These are phyloP conservation scores for Arctocebus calabarensis DNA, from an alignment of 2,797 vertebrate genomes.

Conservation along the genomic window DNA sequence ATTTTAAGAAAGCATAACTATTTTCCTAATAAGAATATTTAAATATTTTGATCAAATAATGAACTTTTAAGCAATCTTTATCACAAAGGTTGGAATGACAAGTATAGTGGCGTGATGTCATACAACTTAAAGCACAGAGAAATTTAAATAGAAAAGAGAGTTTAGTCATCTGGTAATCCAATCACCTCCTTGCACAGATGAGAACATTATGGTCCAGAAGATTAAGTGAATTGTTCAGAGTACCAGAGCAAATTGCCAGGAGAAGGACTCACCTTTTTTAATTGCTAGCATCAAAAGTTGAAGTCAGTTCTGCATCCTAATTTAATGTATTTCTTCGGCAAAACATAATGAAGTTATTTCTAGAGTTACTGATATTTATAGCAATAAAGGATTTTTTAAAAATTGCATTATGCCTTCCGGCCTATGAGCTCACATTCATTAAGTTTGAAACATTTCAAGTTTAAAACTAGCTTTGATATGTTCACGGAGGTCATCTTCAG, in stretches of 20 bases:
- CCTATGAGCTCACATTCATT: not conserved
- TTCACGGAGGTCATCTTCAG: not conserved
- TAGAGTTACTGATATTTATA: not conserved
- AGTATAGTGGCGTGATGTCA: too few relatives aligned
- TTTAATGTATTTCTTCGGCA: not conserved
- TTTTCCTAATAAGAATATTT: not conserved
- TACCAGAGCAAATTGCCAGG: too few relatives aligned
- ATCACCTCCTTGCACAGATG: too few relatives aligned
- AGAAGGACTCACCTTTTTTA: not conserved
- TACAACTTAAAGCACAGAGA: not conserved
- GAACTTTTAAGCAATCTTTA: not conserved
- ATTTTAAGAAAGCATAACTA: not conserved
- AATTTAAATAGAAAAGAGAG: not conserved
- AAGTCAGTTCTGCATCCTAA: not conserved
- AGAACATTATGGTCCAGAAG: not conserved
- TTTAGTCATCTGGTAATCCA: not conserved
- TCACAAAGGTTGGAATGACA: not conserved
- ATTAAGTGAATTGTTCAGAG: not conserved
- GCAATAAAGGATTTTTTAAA: not conserved
- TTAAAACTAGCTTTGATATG: not conserved
- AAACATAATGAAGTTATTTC: not conserved
- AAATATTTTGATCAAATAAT: not conserved
- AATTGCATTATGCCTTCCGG: not conserved
- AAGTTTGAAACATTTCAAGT: not conserved
- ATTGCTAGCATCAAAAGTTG: not conserved